These are phyloP conservation scores for Peromyscus eremicus DNA, from an alignment of 2,797 vertebrate species.

Conservation along the genomic window DNA sequence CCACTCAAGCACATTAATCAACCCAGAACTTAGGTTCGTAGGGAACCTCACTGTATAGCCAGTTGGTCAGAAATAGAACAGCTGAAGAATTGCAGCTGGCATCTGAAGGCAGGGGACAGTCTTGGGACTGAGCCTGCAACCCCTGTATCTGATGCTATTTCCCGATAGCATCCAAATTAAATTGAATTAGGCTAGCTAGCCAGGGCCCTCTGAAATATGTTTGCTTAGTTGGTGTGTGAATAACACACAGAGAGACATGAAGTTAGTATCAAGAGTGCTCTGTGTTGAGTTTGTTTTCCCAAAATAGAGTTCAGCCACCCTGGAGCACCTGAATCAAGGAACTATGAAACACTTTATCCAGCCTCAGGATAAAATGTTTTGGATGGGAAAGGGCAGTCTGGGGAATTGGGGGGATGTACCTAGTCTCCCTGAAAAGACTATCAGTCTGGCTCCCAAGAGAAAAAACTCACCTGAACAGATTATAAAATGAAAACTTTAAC, in stretches of 20 bases:
- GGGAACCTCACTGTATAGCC: neutral
- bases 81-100: neutral
- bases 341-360: neutral
- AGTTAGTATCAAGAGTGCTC: neutral
- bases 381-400: neutral
- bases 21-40: too few relatives aligned
- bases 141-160: neutral
- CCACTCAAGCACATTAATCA: neutral
- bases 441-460: neutral
- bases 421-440: constrained; percentile 1
- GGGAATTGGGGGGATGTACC: neutral
- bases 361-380: neutral
- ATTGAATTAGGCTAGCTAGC: neutral
- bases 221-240: neutral
- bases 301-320: neutral
- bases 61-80: neutral
- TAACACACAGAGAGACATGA: neutral
- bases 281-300: neutral
- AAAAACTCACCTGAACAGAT: neutral
- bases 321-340: neutral
- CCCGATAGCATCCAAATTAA: neutral
- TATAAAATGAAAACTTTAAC: constrained; percentile 53
- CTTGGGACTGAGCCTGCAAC: neutral
- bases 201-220: neutral
- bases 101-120: neutral